Evolutionary conservation across 1,140 invertebrate genomes (phyloP), one percentile per base, ranked within the genome.

Genomic region (Aphis craccivora): DNA sequence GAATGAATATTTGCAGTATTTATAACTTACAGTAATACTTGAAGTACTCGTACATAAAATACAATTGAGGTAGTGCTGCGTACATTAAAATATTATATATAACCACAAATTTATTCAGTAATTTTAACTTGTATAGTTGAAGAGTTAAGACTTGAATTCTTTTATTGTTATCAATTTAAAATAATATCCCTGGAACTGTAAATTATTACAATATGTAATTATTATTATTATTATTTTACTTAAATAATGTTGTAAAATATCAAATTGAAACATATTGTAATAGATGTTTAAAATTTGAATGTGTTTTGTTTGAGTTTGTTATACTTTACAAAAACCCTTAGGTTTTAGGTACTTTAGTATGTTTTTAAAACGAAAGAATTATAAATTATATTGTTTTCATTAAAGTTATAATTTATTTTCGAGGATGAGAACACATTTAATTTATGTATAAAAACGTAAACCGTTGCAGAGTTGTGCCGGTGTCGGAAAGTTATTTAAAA

Each of bases 401-500:
- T 43, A 40, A 43, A 84, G 83, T 84, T 84, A 43, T 84, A 84
- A 84, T 84, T 84, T 84, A 84, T 84, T 40, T 43, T 9, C 23
- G 3, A 11, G 20, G 83, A 84, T 9, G 23, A 84, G 83, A 14
- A 43, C 37, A 40, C 37, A 25, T 84, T 84, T 40, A 84, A 84
- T 84, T 40, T 84, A 84, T 84, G 83, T 40, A 43, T 25, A 43
- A 84, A 40, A 84, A 43, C 83, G 37, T 25, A 40, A 84, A 25
- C 83, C 83, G 23, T 83, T 83, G 35, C 35, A 35, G 35, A 84
- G 35, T 40, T 14, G 23, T 84, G 37, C 83, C 3, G 35, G 40
- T 43, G 83, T 25, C 37, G 37, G 83, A 40, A 84, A 84, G 83
- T 84, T 84, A 84, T 84, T 40, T 84, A 84, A 84, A 40, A 40